These are phyloP conservation scores for Ptychochromis oligacanthus DNA, from an alignment of 2,113 vertebrate species.

Conservation along the genomic window DNA sequence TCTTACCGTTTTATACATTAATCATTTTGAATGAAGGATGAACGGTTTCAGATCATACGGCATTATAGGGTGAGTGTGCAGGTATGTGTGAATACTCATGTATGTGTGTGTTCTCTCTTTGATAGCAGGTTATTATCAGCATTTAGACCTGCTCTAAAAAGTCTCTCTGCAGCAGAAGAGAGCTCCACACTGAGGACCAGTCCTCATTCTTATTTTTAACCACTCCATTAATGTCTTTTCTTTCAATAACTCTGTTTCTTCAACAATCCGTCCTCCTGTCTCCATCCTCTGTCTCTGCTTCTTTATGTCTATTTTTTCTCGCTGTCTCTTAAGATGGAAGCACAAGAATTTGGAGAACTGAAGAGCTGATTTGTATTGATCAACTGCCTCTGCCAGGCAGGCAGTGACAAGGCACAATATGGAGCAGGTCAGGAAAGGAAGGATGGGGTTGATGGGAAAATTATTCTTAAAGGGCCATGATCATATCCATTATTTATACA, in stretches of 20 bases:
- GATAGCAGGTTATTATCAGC: slow-evolving; percentile 42
- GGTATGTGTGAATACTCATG: background rate
- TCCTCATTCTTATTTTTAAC: slow-evolving; percentile 83
- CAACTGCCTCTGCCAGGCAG: background rate
- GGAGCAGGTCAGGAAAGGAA: background rate
- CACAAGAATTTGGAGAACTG: background rate
- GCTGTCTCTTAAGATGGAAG: slow-evolving; percentile 2
- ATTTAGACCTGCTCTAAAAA: slow-evolving; percentile 58
- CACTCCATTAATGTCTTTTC: slow-evolving; percentile 69
- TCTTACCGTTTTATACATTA: background rate
- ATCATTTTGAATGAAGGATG: background rate
- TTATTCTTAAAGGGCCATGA: background rate
- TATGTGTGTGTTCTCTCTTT: slow-evolving; percentile 2
- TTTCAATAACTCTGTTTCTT: slow-evolving; percentile 38
- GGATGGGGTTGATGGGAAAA: background rate
- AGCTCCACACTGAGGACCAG: slow-evolving; percentile 77
- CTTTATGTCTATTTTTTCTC: background rate
- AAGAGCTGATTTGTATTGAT: slow-evolving; percentile 10
- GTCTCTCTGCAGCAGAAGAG: slow-evolving; percentile 32
- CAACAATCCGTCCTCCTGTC: slow-evolving; percentile 19
- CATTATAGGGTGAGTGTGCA: background rate
- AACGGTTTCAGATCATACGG: background rate
- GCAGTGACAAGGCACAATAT: background rate
- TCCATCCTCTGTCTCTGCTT: background rate
- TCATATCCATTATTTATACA: background rate